Conservation (phyloP, 2,797 vertebrate species). For the Botia almorhae region DNA sequence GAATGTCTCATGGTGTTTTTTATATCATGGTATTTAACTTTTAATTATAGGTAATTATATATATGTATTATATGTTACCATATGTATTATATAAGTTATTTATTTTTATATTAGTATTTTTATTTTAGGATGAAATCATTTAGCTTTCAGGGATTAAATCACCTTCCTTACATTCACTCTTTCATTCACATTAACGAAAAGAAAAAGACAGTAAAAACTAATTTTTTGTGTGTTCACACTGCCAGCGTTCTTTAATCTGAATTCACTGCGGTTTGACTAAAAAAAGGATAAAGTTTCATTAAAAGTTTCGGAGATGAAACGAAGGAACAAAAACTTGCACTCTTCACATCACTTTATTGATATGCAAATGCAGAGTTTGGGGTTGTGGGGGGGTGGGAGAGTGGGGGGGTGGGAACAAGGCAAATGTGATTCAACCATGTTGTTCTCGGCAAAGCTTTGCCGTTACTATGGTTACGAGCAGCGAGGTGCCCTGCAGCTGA, state of each 20-base stretch:
- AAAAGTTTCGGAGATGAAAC: neutral
- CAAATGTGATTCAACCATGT: conserved; percentile 65
- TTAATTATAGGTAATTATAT: too few relatives aligned
- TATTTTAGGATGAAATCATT: too few relatives aligned
- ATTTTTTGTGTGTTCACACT: neutral
- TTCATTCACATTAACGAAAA: too few relatives aligned
- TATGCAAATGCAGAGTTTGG: conserved; percentile 71
- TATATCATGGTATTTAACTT: neutral
- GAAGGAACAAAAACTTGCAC: neutral
- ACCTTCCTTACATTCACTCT: neutral
- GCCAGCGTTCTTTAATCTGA: neutral
- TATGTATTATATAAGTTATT: too few relatives aligned
- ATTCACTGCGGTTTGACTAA: neutral
- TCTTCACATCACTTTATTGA: conserved; percentile 60
- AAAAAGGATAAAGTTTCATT: neutral
- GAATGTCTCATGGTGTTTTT: neutral
- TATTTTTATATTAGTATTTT: too few relatives aligned
- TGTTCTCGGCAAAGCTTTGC: conserved; percentile 67
- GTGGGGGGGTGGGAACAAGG: conserved; percentile 34
- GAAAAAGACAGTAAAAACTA: too few relatives aligned
- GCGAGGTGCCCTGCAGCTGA: conserved; percentile 61
- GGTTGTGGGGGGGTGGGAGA: conserved; percentile 53
- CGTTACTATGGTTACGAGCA: conserved; percentile 69
- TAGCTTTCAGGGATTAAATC: neutral
- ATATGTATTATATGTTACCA: too few relatives aligned